phyloP scores from a whole-genome alignment of 2,888 invertebrate species.

The Pseudococcus jackbeardsleyi region DNA sequence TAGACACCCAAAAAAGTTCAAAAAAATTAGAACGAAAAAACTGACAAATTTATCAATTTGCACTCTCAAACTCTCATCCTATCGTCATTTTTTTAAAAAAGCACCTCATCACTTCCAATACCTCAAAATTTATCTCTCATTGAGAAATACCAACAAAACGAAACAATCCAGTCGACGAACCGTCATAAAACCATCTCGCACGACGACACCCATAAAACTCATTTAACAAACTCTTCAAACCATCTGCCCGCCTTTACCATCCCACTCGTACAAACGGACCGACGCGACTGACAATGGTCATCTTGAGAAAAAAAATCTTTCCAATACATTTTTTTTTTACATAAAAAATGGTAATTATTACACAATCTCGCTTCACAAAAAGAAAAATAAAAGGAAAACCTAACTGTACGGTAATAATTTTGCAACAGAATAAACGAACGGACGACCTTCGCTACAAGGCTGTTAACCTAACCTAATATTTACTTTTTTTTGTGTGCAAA shows the following conservation, averaged over 20 bases:
- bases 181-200: too few species aligned
- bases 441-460: constrained; percentile 58
- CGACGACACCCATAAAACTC: not conserved
- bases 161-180: too few species aligned
- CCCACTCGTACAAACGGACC: not conserved
- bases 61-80: not conserved
- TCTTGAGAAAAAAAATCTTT: constrained; percentile 6
- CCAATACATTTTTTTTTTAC: constrained; percentile 1
- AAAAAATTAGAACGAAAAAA: not conserved
- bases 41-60: not conserved
- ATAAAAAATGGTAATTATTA: constrained; percentile 10
- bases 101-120: too few species aligned
- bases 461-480: constrained; percentile 62
- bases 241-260: not conserved
- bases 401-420: constrained; percentile 14
- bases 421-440: constrained; percentile 51
- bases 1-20: not conserved
- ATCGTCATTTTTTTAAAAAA: too few species aligned
- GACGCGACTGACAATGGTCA: not conserved
- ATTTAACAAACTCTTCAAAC: not conserved
- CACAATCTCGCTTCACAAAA: constrained; percentile 17
- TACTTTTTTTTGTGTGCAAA: constrained; percentile 58
- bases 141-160: too few species aligned
- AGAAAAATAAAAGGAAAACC: constrained; percentile 4
- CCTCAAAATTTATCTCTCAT: too few species aligned